phyloP scores from a whole-genome alignment of 2,888 invertebrate species.

The Phoenoteleia sp. region DNA sequence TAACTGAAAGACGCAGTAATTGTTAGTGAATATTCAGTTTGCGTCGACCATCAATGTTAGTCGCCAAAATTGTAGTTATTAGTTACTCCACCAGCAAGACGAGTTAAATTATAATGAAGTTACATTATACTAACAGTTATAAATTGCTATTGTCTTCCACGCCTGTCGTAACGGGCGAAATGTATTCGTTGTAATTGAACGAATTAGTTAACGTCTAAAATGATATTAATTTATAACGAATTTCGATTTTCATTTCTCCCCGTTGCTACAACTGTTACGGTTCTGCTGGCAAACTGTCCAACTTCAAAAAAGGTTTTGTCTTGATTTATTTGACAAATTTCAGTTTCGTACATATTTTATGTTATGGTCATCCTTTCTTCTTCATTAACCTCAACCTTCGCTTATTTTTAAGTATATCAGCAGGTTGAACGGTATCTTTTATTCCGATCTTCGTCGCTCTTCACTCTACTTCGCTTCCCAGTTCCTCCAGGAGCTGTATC shows the following conservation, averaged over 20 bases:
- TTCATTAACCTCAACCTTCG: no score
- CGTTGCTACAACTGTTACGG: no score
- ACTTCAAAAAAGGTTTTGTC: no score
- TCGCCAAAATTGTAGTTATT: conserved; percentile 51
- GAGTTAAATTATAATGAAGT: conserved; percentile 56
- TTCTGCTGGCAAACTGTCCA: no score
- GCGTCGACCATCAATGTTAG: conserved; percentile 50
- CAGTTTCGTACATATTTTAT: no score
- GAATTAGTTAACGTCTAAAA: conserved; percentile 37
- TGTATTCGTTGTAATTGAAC: conserved; percentile 41
- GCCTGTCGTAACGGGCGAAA: conserved; percentile 36
- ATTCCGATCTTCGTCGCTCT: background rate
- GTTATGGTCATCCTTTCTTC: no score
- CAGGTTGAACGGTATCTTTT: conserved; percentile 83
- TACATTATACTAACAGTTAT: conserved; percentile 49
- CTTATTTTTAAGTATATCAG: no score
- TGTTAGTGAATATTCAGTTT: conserved; percentile 42
- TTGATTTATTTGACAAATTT: no score
- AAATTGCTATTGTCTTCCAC: conserved; percentile 50
- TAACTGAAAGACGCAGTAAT: conserved; percentile 33
- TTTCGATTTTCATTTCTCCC: background rate
- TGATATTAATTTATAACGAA: conserved; percentile 24
- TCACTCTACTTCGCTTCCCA: background rate
- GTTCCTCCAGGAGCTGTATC: no score
- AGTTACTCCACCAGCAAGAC: conserved; percentile 38